Evolutionary conservation across 1,140 invertebrate genomes (phyloP).

Genomic region (Drosophila malerkotliana): DNA sequence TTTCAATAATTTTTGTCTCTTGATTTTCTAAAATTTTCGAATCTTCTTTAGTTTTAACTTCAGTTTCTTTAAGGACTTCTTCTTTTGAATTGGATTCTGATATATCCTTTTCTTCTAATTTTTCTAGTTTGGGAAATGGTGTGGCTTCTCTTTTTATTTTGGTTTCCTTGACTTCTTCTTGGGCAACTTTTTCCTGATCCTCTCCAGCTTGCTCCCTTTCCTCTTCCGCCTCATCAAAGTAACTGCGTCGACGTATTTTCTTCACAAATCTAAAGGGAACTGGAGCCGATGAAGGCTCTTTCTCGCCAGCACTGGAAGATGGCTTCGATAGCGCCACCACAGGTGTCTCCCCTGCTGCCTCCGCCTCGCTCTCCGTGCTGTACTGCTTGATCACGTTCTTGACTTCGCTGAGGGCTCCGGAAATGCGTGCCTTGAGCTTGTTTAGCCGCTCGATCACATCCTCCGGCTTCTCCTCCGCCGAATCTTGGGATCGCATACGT

Average conservation of each 20-base stretch:
- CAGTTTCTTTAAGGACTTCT: not conserved
- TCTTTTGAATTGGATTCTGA: not conserved
- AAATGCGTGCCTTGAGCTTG: slow-evolving; percentile 73
- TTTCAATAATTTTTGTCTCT: not conserved
- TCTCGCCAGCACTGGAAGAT: not conserved
- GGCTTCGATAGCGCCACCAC: not conserved
- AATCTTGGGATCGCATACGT: slow-evolving; percentile 71
- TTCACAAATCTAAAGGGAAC: slow-evolving; percentile 75
- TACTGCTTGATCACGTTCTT: slow-evolving; percentile 78
- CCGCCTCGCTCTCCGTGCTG: slow-evolving; percentile 69
- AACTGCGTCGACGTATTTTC: slow-evolving; percentile 68
- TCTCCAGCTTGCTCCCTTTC: slow-evolving; percentile 21
- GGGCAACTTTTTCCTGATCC: not conserved
- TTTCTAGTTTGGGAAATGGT: slow-evolving; percentile 15
- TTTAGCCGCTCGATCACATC: slow-evolving; percentile 77
- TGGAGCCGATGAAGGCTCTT: slow-evolving; percentile 19
- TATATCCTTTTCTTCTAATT: not conserved
- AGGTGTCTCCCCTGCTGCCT: slow-evolving; percentile 15
- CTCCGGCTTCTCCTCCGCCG: slow-evolving; percentile 68
- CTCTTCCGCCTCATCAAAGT: slow-evolving; percentile 72
- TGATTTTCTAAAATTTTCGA: not conserved
- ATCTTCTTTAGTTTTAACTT: not conserved
- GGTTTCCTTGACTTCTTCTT: not conserved
- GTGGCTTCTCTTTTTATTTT: slow-evolving; percentile 23
- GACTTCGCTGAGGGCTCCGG: slow-evolving; percentile 72